phyloP scores from a whole-genome alignment of 2,113 vertebrate genomes.

The Nerophis lumbriciformis region DNA sequence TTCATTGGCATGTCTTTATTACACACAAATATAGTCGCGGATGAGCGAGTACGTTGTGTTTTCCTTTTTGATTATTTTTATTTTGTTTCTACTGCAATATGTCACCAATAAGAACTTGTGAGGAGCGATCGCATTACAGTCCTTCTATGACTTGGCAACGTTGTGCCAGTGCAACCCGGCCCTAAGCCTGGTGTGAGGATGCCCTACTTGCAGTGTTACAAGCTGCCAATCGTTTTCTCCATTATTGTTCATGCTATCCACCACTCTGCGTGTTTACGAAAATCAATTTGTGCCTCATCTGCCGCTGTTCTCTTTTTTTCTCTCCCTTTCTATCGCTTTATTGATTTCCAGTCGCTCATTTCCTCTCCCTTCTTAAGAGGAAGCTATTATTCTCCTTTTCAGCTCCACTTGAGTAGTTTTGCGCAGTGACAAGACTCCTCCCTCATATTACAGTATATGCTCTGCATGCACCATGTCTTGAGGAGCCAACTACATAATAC shows the following conservation, averaged over 20 bases:
- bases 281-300: constrained; percentile 42
- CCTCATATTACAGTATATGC: background rate
- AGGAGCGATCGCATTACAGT: background rate
- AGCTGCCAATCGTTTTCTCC: constrained; percentile 17
- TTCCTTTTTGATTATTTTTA: no score
- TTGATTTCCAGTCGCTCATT: constrained; percentile 26
- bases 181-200: no score
- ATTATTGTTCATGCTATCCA: constrained; percentile 24
- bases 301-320: constrained; percentile 6
- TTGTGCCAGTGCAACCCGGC: background rate
- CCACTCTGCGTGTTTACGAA: constrained; percentile 25
- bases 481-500: background rate
- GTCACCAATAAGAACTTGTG: background rate
- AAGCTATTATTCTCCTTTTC: constrained; percentile 6
- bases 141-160: constrained; percentile 11
- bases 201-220: constrained; percentile 23
- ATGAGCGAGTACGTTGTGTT: no score
- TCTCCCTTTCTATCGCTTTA: constrained; percentile 9
- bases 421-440: background rate
- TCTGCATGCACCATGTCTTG: background rate
- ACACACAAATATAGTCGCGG: no score
- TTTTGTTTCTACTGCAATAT: background rate
- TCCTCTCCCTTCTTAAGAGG: constrained; percentile 24
- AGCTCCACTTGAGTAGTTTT: background rate
- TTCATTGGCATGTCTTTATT: no score